Evolutionary conservation across 2,113 vertebrate genomes (phyloP), one percentile per base, ranked within the genome.

Genomic region (Pelobates fuscus): DNA sequence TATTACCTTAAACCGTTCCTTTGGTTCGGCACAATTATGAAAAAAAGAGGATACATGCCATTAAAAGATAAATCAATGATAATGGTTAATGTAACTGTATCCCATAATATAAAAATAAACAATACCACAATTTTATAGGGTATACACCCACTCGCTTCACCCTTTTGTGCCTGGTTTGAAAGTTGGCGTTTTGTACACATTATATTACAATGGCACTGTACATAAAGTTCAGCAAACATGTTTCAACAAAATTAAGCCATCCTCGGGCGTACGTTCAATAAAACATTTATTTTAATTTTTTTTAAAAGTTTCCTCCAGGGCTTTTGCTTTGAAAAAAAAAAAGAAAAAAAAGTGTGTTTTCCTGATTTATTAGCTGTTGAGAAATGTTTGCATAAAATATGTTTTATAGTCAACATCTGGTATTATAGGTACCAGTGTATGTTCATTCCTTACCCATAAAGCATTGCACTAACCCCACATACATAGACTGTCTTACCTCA

Each of bases 311-410:
- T 73, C 62, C 71, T 67, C 54, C 63, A 59, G 71, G 71, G 63
- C 44, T 74, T 52, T 58, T 30, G 44, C 49, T 29, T 10, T 54
- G 24, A 46, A 59, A n/a, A n/a, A n/a, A n/a, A n/a, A n/a, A n/a
- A n/a, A n/a, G n/a, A n/a, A n/a, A 58, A 57, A 71, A 64, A 64
- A 58, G 58, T 18, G 63, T 37, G 63, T 67, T 67, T 67, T 32
- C 57, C 17, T 75, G 71, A 75, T 75, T 75, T 75, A 75, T 75
- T 75, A 58, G 37, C 63, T 75, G 71, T 67, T 75, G 71, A 58
- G 71, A 75, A 75, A 75, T 75, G 71, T 75, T 75, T 75, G 62
- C 71, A 75, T 67, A 64, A 75, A 65, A 75, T 66, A 59, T 75
- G 71, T 59, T 75, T 75, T 67, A 75, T 59, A 75, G 71, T 67